Evolutionary conservation across 2,113 vertebrate species (phyloP).

Genomic region (cattle (Bos taurus)): DNA sequence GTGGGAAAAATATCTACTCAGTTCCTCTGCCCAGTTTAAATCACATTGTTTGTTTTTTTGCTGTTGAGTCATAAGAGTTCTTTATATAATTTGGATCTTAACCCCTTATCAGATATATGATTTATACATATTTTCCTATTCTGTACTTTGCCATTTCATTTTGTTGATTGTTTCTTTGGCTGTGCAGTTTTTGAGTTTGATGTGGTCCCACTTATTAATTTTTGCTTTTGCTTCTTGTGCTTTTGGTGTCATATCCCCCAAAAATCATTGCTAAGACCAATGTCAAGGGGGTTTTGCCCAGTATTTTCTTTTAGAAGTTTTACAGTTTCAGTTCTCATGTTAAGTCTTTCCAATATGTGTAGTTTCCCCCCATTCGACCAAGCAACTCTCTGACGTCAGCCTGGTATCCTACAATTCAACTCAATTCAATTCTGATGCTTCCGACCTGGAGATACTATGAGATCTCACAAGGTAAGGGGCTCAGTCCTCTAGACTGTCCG

Average conservation of each 20-base stretch:
- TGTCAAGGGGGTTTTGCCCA: background rate
- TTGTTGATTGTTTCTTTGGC: background rate
- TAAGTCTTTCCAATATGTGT: background rate
- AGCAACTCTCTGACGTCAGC: background rate
- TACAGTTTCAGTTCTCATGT: background rate
- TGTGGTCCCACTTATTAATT: background rate
- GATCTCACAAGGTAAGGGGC: background rate
- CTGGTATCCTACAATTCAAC: background rate
- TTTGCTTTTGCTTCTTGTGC: background rate
- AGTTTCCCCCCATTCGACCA: background rate
- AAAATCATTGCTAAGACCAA: background rate
- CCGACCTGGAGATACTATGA: background rate
- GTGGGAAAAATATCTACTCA: background rate
- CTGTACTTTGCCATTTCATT: background rate
- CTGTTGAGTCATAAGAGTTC: background rate
- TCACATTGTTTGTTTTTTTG: background rate
- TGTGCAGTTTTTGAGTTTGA: background rate
- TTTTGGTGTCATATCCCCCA: background rate
- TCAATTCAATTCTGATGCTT: background rate
- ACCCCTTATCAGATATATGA: background rate
- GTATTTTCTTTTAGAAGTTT: background rate
- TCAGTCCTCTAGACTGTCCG: background rate
- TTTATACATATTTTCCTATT: background rate
- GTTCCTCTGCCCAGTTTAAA: background rate
- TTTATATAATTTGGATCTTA: background rate